Conservation (phyloP, 2,797 vertebrate genomes). For the Parauchenoglanis ngamensis region DNA sequence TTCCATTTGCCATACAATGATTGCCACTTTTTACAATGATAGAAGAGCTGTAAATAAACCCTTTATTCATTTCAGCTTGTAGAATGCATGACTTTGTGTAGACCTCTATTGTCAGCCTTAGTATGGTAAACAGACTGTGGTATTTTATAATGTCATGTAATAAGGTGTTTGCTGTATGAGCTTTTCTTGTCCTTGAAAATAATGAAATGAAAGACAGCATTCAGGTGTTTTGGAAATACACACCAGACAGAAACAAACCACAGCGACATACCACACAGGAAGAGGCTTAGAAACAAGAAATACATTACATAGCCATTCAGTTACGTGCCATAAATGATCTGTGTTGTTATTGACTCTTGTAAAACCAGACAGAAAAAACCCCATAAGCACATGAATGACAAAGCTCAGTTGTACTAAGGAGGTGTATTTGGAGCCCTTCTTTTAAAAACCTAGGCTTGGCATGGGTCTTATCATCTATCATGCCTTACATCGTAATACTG, state of each 20-base stretch:
- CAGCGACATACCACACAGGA: not conserved
- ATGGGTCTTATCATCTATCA: not conserved
- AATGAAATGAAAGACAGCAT: not conserved
- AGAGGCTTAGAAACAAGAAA: not conserved
- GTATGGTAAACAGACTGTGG: not conserved
- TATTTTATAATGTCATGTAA: not conserved
- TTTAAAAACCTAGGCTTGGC: not conserved
- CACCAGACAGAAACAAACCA: not conserved
- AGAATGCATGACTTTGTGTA: conserved; percentile 10
- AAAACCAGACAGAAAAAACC: not conserved
- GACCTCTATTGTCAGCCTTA: not conserved
- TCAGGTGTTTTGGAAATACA: conserved; percentile 17
- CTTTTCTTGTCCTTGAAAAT: not conserved
- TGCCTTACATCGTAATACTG: conserved; percentile 9
- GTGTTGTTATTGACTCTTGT: not conserved
- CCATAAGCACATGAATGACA: not conserved
- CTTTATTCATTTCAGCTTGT: not conserved
- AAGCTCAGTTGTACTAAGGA: not conserved
- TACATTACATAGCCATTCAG: not conserved
- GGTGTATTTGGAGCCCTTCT: not conserved
- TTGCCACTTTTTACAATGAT: not conserved
- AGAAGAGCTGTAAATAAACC: not conserved
- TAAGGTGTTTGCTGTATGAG: not conserved
- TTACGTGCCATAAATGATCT: not conserved
- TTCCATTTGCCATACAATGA: not conserved